These are phyloP conservation scores for Harpalus rufipes DNA, from an alignment of 2,888 invertebrate species.

Conservation along the genomic window DNA sequence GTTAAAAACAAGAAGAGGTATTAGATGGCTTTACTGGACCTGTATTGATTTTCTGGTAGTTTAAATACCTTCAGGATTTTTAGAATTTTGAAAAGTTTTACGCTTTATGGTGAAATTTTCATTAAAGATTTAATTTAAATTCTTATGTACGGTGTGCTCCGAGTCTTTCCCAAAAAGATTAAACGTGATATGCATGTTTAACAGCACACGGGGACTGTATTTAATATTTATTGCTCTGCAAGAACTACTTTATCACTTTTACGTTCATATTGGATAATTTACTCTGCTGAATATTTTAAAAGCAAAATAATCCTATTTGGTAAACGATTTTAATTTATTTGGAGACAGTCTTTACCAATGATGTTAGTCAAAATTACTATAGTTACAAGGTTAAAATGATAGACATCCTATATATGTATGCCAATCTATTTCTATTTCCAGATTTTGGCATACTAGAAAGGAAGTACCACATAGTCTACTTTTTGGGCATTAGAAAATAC, in stretches of 20 bases:
- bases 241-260: neutral
- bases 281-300: neutral
- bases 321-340: neutral
- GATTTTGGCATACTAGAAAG: no score
- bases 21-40: neutral
- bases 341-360: no score
- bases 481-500: no score
- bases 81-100: constrained; percentile 3
- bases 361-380: no score
- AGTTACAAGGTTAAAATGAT: no score
- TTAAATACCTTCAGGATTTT: neutral
- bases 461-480: no score
- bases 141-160: neutral
- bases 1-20: neutral
- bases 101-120: neutral
- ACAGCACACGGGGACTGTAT: neutral
- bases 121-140: constrained; percentile 8
- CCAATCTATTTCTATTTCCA: no score
- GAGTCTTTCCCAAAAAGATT: constrained; percentile 5
- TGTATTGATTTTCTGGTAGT: neutral
- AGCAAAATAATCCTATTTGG: neutral
- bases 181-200: constrained; percentile 6
- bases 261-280: neutral
- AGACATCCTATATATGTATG: no score
- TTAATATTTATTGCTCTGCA: neutral